Conservation (phyloP, 2,888 invertebrate species). For the Psylliodes chrysocephalus region DNA sequence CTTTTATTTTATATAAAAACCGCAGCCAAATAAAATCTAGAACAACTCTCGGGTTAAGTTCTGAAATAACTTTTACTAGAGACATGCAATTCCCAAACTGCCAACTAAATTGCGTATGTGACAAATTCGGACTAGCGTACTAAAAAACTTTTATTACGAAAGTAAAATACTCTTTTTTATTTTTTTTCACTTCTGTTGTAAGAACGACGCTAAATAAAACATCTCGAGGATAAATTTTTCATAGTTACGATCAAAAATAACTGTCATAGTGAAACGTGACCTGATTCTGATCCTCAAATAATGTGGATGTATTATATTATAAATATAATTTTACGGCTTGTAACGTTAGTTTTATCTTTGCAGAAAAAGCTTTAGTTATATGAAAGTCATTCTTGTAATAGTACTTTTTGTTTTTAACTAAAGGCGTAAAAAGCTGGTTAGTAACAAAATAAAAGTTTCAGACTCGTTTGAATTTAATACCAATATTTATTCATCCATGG, state of each 20-base stretch:
- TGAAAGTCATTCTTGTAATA: too few relatives aligned
- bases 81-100: constrained; percentile 5
- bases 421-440: too few relatives aligned
- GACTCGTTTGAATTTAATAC: too few relatives aligned
- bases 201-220: constrained; percentile 13
- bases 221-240: constrained; percentile 8
- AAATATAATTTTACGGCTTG: constrained; percentile 3
- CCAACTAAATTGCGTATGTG: constrained; percentile 7
- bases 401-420: too few relatives aligned
- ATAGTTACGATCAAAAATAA: constrained; percentile 25
- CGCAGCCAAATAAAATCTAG: too few relatives aligned
- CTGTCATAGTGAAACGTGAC: constrained; percentile 16
- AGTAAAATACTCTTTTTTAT: constrained; percentile 16
- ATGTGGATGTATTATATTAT: not conserved
- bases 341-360: not conserved
- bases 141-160: constrained; percentile 13
- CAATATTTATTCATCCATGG: too few relatives aligned
- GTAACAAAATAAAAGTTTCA: too few relatives aligned
- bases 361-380: not conserved
- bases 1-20: too few relatives aligned
- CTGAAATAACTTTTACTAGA: constrained; percentile 22
- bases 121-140: constrained; percentile 7
- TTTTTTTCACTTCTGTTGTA: constrained; percentile 14
- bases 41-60: too few relatives aligned
- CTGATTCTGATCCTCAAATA: constrained; percentile 1